Conservation (phyloP, 2,113 vertebrate genomes). For the Grantiella picta region DNA sequence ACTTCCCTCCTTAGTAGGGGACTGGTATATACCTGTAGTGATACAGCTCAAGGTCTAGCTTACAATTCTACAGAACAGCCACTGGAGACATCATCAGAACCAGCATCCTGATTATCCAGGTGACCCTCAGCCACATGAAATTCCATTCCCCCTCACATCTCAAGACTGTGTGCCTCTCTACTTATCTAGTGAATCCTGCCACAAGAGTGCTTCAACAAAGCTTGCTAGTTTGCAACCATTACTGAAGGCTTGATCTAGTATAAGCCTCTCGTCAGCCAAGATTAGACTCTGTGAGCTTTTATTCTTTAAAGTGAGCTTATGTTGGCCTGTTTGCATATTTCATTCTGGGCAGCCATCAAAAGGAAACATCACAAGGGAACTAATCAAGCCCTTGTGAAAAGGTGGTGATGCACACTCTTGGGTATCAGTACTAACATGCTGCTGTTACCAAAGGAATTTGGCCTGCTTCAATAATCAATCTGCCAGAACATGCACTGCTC, state of each 20-base stretch:
- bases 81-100: not conserved
- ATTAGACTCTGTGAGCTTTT: not conserved
- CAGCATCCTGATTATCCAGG: not conserved
- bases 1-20: not conserved
- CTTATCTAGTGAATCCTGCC: not conserved
- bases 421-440: not conserved
- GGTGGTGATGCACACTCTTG: not conserved
- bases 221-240: not conserved
- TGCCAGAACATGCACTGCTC: not conserved
- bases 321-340: not conserved
- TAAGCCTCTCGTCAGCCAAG: not conserved
- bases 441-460: not conserved
- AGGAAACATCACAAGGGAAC: not conserved
- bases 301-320: not conserved
- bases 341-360: not conserved
- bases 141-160: not conserved
- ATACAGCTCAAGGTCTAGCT: not conserved
- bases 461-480: not conserved
- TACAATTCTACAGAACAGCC: not conserved
- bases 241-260: not conserved
- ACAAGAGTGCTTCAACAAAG: not conserved
- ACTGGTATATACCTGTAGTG: not conserved
- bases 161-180: not conserved
- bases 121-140: not conserved
- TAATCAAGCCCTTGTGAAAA: not conserved